These are phyloP conservation scores for Lordiphosa stackelbergi DNA, from an alignment of 1,140 invertebrate genomes.

Conservation along the genomic window DNA sequence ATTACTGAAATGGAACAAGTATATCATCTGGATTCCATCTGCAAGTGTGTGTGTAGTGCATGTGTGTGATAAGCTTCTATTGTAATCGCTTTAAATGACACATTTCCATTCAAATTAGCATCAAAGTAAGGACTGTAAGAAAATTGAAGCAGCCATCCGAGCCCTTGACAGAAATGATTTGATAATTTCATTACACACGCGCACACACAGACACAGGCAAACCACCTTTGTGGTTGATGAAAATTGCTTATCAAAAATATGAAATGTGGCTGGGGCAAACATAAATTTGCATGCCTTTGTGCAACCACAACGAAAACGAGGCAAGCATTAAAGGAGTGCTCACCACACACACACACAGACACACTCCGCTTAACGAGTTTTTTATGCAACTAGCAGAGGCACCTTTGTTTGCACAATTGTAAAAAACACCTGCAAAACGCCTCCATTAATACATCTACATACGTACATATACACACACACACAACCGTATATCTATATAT, in stretches of 20 bases:
- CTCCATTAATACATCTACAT: slow-evolving; percentile 26
- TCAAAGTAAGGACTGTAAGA: slow-evolving; percentile 56
- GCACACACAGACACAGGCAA: slow-evolving; percentile 8
- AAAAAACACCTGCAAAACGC: slow-evolving; percentile 62
- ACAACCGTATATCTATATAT: slow-evolving; percentile 13
- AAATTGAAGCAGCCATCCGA: slow-evolving; percentile 41
- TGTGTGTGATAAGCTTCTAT: slow-evolving; percentile 49
- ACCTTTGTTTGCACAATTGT: slow-evolving; percentile 71
- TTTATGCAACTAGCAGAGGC: slow-evolving; percentile 60
- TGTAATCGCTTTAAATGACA: slow-evolving; percentile 64
- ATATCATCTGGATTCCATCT: slow-evolving; percentile 13
- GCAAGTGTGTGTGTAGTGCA: not conserved
- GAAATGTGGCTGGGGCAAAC: slow-evolving; percentile 11
- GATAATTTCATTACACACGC: slow-evolving; percentile 62
- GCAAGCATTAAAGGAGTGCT: slow-evolving; percentile 47
- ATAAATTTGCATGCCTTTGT: slow-evolving; percentile 74
- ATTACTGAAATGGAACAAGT: too few relatives aligned
- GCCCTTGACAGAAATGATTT: slow-evolving; percentile 56
- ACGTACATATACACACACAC: slow-evolving; percentile 5
- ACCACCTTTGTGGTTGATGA: slow-evolving; percentile 37
- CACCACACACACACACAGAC: slow-evolving; percentile 6
- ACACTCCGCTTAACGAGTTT: slow-evolving; percentile 29
- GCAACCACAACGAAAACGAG: slow-evolving; percentile 49
- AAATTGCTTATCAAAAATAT: slow-evolving; percentile 73
- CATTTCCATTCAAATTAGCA: slow-evolving; percentile 72